These are phyloP conservation scores for Trochalopteron elliotii DNA, from an alignment of 2,113 vertebrate species.

Conservation along the genomic window DNA sequence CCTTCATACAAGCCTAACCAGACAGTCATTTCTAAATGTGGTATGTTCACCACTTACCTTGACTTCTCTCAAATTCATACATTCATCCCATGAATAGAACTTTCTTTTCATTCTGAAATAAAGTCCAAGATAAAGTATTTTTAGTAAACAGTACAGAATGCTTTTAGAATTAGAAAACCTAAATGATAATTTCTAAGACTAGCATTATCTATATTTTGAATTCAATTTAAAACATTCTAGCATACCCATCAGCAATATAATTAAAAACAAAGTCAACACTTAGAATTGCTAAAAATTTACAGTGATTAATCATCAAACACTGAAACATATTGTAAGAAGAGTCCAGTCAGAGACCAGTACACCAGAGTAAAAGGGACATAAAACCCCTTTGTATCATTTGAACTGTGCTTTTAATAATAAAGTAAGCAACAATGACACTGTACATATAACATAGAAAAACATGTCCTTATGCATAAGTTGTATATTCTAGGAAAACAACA, in stretches of 20 bases:
- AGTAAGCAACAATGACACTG: neutral
- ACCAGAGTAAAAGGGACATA: neutral
- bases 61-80: constrained; percentile 97
- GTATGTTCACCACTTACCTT: constrained; percentile 79
- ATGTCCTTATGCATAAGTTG: neutral
- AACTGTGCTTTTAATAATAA: neutral
- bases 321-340: neutral
- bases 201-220: neutral
- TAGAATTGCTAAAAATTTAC: neutral
- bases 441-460: neutral
- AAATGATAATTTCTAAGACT: neutral
- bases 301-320: neutral
- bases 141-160: neutral
- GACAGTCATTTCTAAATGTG: neutral
- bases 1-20: neutral
- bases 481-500: neutral
- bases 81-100: constrained; percentile 99
- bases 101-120: constrained; percentile 96
- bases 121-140: constrained; percentile 6
- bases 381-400: neutral
- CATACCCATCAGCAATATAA: neutral
- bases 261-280: neutral
- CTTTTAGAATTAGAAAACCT: neutral
- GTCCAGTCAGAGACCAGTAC: neutral
- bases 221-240: neutral